These are phyloP conservation scores for Holotrichia oblita DNA, from an alignment of 1,140 invertebrate species.

Conservation along the genomic window DNA sequence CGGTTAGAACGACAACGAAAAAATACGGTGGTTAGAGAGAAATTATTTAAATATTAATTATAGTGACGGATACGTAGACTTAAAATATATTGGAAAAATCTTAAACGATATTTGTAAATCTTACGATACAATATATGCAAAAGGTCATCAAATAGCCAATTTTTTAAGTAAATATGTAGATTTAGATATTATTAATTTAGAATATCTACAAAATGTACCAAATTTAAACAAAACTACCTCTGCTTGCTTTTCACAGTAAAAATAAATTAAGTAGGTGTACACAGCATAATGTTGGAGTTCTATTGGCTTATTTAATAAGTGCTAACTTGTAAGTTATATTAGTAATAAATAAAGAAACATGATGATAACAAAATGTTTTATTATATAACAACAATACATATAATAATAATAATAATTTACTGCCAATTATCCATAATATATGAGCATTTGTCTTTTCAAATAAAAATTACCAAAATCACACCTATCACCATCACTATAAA, in stretches of 20 bases:
- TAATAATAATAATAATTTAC: no score
- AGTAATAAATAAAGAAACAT: no score
- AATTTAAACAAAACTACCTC: neutral
- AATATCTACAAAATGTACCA: slow-evolving; percentile 10
- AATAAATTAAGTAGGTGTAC: slow-evolving; percentile 7
- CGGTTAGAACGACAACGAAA: neutral
- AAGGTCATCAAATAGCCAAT: neutral
- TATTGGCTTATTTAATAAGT: neutral
- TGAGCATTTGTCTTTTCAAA: no score
- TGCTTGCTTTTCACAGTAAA: neutral
- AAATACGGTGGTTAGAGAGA: slow-evolving; percentile 7
- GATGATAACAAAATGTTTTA: no score
- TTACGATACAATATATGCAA: no score
- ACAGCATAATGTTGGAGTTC: neutral
- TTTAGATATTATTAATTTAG: slow-evolving; percentile 9
- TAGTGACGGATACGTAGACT: neutral
- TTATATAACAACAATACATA: no score
- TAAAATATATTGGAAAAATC: neutral
- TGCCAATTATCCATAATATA: no score
- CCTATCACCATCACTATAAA: no score
- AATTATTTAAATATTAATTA: neutral
- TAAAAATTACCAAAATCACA: no score
- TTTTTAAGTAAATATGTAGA: neutral
- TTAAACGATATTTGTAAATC: neutral
- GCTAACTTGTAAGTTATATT: no score